A percentile compares a stretch with the other conserved stretches of the same genome.
Conservation (phyloP, 2,113 vertebrate genomes). For the Butorides virescens region DNA sequence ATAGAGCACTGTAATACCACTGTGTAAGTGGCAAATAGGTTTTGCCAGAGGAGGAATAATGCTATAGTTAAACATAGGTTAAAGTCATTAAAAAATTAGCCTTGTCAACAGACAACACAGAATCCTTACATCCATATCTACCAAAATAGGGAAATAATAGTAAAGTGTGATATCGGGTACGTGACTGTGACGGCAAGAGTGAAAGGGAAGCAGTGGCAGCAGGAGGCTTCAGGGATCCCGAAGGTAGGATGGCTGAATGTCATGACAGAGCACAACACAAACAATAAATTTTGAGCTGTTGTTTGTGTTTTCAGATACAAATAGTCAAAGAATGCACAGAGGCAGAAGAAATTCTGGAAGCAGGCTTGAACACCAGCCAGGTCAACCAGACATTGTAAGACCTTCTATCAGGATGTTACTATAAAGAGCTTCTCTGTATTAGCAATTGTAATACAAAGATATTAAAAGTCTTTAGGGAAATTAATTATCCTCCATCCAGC, state of each 20-base stretch:
- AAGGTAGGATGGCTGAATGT: background rate
- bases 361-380: background rate
- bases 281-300: background rate
- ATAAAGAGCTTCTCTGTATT: background rate
- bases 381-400: background rate
- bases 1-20: background rate
- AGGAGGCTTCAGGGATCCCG: background rate
- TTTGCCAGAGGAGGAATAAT: background rate
- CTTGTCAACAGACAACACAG: background rate
- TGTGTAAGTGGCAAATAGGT: background rate
- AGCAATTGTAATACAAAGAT: background rate
- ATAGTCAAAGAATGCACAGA: background rate
- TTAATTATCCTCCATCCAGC: rapidly evolving
- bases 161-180: rapidly evolving
- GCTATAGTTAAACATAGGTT: background rate
- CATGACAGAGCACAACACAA: rapidly evolving
- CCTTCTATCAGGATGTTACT: background rate
- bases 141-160: background rate
- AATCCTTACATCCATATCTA: background rate
- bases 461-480: background rate
- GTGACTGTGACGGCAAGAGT: rapidly evolving
- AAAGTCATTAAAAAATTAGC: background rate
- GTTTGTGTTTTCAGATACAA: background rate
- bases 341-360: background rate
- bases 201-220: background rate